These are phyloP conservation scores for Zygothrica quintamaculata DNA, from an alignment of 2,888 invertebrate species.

Conservation along the genomic window DNA sequence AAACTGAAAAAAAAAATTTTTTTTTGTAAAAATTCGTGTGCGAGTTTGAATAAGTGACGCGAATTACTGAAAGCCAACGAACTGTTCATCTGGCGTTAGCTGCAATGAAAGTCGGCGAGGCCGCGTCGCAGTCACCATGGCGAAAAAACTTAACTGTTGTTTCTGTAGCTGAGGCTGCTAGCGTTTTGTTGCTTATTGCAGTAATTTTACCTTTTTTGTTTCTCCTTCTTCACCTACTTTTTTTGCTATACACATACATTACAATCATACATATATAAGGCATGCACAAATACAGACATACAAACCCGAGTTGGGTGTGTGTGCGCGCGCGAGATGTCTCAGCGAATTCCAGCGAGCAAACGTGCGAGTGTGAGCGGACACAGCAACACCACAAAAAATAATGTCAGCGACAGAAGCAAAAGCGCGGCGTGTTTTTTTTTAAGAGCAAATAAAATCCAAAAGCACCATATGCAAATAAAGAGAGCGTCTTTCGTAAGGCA, in stretches of 20 bases:
- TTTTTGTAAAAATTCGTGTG: constrained; percentile 38
- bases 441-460: constrained; percentile 42
- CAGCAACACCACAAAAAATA: constrained; percentile 46
- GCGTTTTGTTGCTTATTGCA: constrained; percentile 60
- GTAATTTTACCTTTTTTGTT: constrained; percentile 60
- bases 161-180: constrained; percentile 46
- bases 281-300: constrained; percentile 30
- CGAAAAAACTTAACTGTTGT: constrained; percentile 66
- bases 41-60: constrained; percentile 35
- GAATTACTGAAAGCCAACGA: constrained; percentile 59
- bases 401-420: constrained; percentile 43
- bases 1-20: constrained; percentile 17
- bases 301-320: constrained; percentile 19
- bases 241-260: constrained; percentile 60
- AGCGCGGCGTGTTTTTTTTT: constrained; percentile 51
- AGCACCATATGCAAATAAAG: constrained; percentile 45
- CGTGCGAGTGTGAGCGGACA: too few relatives aligned
- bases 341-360: constrained; percentile 63
- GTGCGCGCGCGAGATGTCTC: constrained; percentile 26
- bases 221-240: constrained; percentile 64
- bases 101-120: constrained; percentile 54
- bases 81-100: constrained; percentile 47
- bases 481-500: constrained; percentile 39
- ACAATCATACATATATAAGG: constrained; percentile 17
- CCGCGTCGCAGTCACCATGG: constrained; percentile 49